Evolutionary conservation across 2,113 vertebrate genomes (phyloP), one percentile per base, ranked within the genome.

Genomic region (Cololabis saira): DNA sequence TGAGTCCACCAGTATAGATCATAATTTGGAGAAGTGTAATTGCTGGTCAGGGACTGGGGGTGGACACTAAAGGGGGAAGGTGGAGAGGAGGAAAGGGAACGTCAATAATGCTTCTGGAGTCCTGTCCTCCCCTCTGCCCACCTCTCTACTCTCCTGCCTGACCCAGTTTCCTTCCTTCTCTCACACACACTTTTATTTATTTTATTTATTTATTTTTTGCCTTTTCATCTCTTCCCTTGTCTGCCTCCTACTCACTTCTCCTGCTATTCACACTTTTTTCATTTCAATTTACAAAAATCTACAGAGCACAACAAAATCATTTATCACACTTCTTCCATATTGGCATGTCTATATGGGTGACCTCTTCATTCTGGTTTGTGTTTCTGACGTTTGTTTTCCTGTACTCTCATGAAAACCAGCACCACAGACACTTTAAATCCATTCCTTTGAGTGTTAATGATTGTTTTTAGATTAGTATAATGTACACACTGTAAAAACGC

Each of bases 1-100:
- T 80, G 83, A 78, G 84, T 90, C 86, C 60, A 77, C 86, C 72
- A 68, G 86, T 91, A 93, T 93, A 89, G 91, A 93, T 94, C 92
- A 94, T 94, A 89, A 93, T 93, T 93, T 94, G 87, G 89, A 82
- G 86, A 83, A 81, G 84, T 92, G 90, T 92, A 93, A 93, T 93
- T 93, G 92, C 92, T 89, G 91, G 87, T 91, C 91, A 90, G 86
- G 88, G 86, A 78, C 73, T 72, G 48, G 59, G 68, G 71, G 77
- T 75, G 68, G 82, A 70, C 0, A 3, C 59, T 54, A 7, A 62
- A 59, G 53, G 59, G 78, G 79, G 48, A 52, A 55, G 71, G 52
- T 54, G 59, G 77, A 41, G 80, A 55, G 60, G 7, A 19, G 78
- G 27, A 42, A 47, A 27, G 67, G 69, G 67, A 84, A 67, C 76